Evolutionary conservation across 2,888 invertebrate species (phyloP), one percentile per base, ranked within the genome.

Genomic region (Peribatodes rhomboidaria): DNA sequence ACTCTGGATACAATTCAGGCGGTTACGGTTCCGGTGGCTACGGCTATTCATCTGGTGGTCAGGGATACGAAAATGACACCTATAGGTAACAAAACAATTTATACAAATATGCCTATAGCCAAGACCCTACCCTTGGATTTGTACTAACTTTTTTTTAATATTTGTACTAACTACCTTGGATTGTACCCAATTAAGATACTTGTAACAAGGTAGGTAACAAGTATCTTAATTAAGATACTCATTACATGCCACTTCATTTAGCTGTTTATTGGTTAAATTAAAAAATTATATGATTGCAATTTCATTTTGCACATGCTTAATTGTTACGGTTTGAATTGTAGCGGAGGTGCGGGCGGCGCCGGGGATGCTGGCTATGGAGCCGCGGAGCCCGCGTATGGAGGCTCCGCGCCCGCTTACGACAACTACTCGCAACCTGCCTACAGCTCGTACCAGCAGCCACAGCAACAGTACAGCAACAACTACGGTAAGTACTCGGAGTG

Each of bases 331-430:
- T 41, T 16, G 4, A 7, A 9, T 42, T 20, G 18, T 52, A 49
- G 76, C 18, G 80, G 80, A 18, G 81, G 80, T 2, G 78, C 79
- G 14, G 86, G 87, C 1, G 89, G 88, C 0, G 91, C 90, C 0
- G 92, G 92, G 0, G 92, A 92, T 68, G 89, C 90, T 0, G 90
- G 90, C 44, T 93, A 92, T 72, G 90, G 92, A 8, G 80, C 85
- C 1, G 79, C 83, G 1, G 92, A 92, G 74, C 80, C 87, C 1
- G 84, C 86, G 0, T 91, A 92, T 71, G 86, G 87, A n/a, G 82
- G 78, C 37, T 76, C 82, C 37, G 76, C 88, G 33, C 78, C 88
- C 9, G 63, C 84, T 4, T 93, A 92, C 74, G 92, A 92, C 76
- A 74, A 89, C 0, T 93, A 93, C 73, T 74, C 87, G 0, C 92